Evolutionary conservation across 1,140 invertebrate genomes (phyloP).

Genomic region (Lethrus apterus): DNA sequence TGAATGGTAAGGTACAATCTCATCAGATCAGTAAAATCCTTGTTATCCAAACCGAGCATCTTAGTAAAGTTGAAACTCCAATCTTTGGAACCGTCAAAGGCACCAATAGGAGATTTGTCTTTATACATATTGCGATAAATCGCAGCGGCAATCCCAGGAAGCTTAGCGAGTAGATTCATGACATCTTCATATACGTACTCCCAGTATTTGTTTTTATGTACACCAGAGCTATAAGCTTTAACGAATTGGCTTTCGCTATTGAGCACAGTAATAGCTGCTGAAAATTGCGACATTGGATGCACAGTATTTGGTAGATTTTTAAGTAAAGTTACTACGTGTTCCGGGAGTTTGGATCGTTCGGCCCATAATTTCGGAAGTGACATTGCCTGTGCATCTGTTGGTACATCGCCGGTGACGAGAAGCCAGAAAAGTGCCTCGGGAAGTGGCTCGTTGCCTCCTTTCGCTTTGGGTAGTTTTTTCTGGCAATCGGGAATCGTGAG

Average conservation of each 20-base stretch:
- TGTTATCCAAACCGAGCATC: constrained; percentile 78
- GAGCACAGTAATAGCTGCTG: constrained; percentile 72
- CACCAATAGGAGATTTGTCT: constrained; percentile 67
- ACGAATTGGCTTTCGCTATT: constrained; percentile 84
- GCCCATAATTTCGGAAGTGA: constrained; percentile 82
- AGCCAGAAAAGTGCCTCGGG: constrained; percentile 90
- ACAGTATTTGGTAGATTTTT: constrained; percentile 78
- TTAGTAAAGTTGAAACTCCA: constrained; percentile 80
- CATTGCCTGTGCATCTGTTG: constrained; percentile 61
- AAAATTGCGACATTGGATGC: constrained; percentile 86
- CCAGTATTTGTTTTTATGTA: constrained; percentile 80
- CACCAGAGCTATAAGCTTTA: constrained; percentile 72
- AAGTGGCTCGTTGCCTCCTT: constrained; percentile 70
- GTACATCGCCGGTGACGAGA: constrained; percentile 77
- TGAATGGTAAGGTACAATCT: constrained; percentile 87
- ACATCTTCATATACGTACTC: constrained; percentile 79
- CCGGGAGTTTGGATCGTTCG: constrained; percentile 68
- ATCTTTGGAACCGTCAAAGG: constrained; percentile 74
- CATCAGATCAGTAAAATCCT: constrained; percentile 75
- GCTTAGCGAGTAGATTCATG: constrained; percentile 83
- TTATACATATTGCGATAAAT: constrained; percentile 77
- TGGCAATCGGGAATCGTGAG: constrained; percentile 88
- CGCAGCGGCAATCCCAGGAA: constrained; percentile 82
- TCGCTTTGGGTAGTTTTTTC: constrained; percentile 73
- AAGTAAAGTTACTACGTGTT: constrained; percentile 81